Evolutionary conservation across 2,888 invertebrate genomes (phyloP), one percentile per base, ranked within the genome.

Genomic region (Vannuccia rotundouncinata): DNA sequence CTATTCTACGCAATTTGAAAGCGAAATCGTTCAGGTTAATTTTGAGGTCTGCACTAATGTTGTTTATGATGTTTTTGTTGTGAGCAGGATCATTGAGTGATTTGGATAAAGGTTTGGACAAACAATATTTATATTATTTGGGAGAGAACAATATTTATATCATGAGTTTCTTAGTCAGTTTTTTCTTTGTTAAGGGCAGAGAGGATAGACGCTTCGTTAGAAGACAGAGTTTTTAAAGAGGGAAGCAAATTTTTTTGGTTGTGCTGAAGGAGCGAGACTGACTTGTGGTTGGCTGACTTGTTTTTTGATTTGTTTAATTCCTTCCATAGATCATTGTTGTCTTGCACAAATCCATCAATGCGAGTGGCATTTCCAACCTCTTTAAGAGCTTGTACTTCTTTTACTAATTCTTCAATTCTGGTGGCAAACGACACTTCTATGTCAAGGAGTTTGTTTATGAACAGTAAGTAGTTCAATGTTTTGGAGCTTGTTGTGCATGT

Each of bases 121-220:
- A n/a, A n/a, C n/a, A n/a, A n/a, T n/a, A n/a, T n/a, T n/a, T n/a
- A n/a, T n/a, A n/a, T n/a, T n/a, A 66, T 22, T 66, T 27, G 22
- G 25, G 66, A 66, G 66, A 66, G 66, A 66, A 66, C 66, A 66
- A 66, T n/a, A 66, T 66, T 66, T 66, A 66, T 66, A 27, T 66
- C 25, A 66, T 27, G 66, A 66, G 66, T 27, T 13, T 66, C 66
- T 66, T 66, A 27, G 66, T 66, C 66, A 66, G 66, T 66, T 22
- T 66, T 66, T 66, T 17, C 22, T 66, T 66, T 17, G n/a, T n/a
- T n/a, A n/a, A n/a, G n/a, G n/a, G n/a, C n/a, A n/a, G n/a, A n/a
- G n/a, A n/a, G n/a, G n/a, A n/a, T n/a, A n/a, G n/a, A n/a, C n/a
- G n/a, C n/a, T n/a, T n/a, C n/a, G n/a, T n/a, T n/a, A n/a, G n/a